These are phyloP conservation scores for Pyrrhosoma nymphula DNA, from an alignment of 2,888 invertebrate genomes.

Conservation along the genomic window DNA sequence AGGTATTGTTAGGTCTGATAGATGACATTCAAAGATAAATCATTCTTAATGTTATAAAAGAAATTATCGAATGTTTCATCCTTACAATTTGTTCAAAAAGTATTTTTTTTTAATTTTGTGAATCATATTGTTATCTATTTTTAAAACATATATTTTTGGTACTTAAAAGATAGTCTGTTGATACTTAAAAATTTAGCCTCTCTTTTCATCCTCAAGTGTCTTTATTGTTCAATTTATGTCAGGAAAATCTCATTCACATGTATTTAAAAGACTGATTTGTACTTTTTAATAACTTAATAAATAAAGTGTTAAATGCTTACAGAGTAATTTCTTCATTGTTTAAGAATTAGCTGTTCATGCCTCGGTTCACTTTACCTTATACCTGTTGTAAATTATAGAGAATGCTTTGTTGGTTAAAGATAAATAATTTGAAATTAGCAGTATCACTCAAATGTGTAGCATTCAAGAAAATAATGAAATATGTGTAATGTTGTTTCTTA, in stretches of 20 bases:
- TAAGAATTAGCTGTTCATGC: not conserved
- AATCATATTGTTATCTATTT: constrained; percentile 2
- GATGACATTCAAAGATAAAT: not conserved
- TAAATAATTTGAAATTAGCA: not conserved
- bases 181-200: not conserved
- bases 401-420: no score
- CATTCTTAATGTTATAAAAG: not conserved
- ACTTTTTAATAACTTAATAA: constrained; percentile 12
- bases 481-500: no score
- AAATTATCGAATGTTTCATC: not conserved
- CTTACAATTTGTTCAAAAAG: not conserved
- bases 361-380: no score
- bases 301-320: not conserved
- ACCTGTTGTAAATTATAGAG: no score
- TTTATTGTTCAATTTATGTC: not conserved
- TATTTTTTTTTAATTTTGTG: not conserved
- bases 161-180: not conserved
- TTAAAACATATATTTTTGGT: constrained; percentile 20
- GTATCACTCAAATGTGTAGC: no score
- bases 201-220: not conserved
- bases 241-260: not conserved
- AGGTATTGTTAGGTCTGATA: not conserved
- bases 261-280: not conserved
- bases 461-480: not conserved
- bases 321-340: not conserved